These are phyloP conservation scores for Chlamydotis undulata DNA, from an alignment of 2,113 vertebrate genomes.

Conservation along the genomic window DNA sequence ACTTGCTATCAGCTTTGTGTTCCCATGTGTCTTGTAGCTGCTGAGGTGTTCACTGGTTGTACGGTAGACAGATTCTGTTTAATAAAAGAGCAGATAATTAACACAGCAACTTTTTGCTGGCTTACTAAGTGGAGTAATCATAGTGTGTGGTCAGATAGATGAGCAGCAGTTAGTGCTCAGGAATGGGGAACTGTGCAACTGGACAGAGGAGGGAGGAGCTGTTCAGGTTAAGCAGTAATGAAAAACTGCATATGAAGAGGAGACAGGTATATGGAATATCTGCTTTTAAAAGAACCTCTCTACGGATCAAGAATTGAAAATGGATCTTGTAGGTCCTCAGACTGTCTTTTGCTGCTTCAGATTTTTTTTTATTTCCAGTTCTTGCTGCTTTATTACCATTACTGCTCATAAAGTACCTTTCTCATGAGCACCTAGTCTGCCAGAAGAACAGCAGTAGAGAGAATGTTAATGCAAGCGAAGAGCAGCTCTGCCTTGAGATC, in stretches of 20 bases:
- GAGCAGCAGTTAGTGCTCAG: background rate
- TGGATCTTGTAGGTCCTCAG: background rate
- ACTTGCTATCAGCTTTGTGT: background rate
- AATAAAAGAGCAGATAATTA: background rate
- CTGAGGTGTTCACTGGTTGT: background rate
- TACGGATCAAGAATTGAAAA: background rate
- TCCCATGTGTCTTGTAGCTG: background rate
- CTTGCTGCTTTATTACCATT: conserved; percentile 12
- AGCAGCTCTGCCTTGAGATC: background rate
- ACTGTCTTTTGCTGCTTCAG: background rate
- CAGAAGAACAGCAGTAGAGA: background rate
- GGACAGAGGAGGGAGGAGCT: background rate
- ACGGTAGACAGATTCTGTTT: background rate
- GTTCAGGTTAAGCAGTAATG: background rate
- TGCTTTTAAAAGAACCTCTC: background rate
- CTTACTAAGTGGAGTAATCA: background rate
- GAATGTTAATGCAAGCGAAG: background rate
- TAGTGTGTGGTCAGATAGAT: background rate
- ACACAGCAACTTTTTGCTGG: background rate
- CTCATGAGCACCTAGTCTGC: background rate
- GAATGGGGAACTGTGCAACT: background rate
- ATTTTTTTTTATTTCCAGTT: background rate
- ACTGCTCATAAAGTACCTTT: background rate
- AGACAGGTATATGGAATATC: background rate
- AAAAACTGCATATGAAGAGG: background rate